Base-by-base conservation (phyloP, 2,797 vertebrate genomes). In the Siniperca obscura region DNA sequence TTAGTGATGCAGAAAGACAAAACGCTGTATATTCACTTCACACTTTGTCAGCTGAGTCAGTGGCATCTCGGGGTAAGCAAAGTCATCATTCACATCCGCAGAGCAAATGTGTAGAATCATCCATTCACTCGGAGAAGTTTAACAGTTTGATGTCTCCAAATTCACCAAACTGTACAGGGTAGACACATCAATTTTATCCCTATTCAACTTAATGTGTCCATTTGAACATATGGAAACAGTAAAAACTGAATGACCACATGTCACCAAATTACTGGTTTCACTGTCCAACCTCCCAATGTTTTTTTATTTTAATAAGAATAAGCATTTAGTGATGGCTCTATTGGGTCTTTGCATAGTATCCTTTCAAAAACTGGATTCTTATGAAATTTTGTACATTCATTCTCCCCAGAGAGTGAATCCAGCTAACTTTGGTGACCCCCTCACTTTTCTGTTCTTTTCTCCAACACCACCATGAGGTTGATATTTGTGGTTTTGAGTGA, bases 1-100 rank as follows among this genome's bases (percentile, higher is more conserved):
- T n/a, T 16, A 46, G 66, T 74, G 71, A 70, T 60, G 65, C 64
- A 77, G 74, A 75, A 66, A 62, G 48, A 72, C 36, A 55, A 59
- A 67, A 57, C 50, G 9, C 57, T 22, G 21, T 12, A 4, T 34
- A 17, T 27, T 27, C 0, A 1, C 19, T 50, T 70, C 40, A 53
- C 76, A 12, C 9, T 0, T 48, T 11, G 2, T 9, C 55, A 7
- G 21, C 53, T 67, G 53, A 50, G 59, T 76, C 53, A 21, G 53
- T 3, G 25, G 42, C 38, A n/a, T n/a, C 22, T 52, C 22, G 34
- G 30, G 6, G n/a, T 59, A 13, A 57, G 14, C 55, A 74, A 52
- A 73, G 2, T 8, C 40, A 7, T 40, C 17, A 2, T 55, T 70
- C 30, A n/a, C 59, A 50, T 46, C 30, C 21, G 21, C 65, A 7